Percentiles rank a stretch among this genome's conserved stretches.
Evolutionary conservation across 2,113 vertebrate species (phyloP).

Genomic region (Psammodynastes pulverulentus): DNA sequence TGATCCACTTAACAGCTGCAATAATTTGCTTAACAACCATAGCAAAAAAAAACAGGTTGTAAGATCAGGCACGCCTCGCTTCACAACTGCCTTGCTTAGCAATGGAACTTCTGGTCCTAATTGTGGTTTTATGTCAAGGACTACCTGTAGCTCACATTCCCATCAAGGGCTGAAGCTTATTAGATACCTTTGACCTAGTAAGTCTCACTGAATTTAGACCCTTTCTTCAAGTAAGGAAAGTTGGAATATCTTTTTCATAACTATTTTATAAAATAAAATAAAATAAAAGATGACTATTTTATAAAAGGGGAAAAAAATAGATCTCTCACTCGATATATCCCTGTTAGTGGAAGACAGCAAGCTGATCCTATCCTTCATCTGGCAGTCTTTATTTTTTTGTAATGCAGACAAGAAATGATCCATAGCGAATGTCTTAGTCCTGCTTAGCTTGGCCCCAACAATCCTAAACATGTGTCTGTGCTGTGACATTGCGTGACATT

Average conservation of each 20-base stretch:
- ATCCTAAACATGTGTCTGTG: background rate
- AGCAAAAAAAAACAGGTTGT: background rate
- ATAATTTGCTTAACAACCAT: background rate
- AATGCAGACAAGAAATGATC: background rate
- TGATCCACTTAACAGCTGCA: background rate
- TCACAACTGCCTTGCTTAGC: background rate
- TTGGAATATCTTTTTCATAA: background rate
- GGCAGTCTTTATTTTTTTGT: constrained; percentile 16
- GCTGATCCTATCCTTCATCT: background rate
- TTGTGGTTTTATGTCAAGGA: background rate
- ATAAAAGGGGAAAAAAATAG: background rate
- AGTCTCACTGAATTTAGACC: background rate
- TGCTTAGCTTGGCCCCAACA: background rate
- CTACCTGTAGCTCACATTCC: background rate
- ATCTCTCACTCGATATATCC: background rate
- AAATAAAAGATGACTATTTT: background rate
- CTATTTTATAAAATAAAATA: background rate
- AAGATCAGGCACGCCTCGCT: background rate
- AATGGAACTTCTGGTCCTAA: background rate
- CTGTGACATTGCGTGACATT: background rate
- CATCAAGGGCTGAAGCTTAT: background rate
- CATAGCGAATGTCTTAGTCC: background rate
- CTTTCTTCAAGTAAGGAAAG: background rate
- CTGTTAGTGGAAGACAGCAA: background rate
- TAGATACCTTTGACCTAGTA: background rate